These are phyloP conservation scores for Octonoba sinensis DNA, from an alignment of 2,888 invertebrate genomes.

Conservation along the genomic window DNA sequence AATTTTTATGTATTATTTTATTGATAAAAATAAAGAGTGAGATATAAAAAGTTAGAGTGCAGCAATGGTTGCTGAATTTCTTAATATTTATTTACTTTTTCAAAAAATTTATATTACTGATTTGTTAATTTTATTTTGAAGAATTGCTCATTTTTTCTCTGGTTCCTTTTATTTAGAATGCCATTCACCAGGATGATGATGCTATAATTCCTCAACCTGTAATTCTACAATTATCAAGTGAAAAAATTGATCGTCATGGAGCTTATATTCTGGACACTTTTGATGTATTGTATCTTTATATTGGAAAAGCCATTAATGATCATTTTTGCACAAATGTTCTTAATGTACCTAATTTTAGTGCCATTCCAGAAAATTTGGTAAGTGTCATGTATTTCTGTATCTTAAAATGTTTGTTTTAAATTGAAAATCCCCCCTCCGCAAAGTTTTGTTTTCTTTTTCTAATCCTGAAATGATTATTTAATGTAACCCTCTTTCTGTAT, in stretches of 20 bases:
- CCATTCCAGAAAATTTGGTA: constrained; percentile 79
- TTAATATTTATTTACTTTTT: no score
- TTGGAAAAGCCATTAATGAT: constrained; percentile 83
- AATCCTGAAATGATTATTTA: no score
- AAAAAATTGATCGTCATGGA: constrained; percentile 81
- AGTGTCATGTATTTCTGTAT: not conserved
- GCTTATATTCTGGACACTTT: constrained; percentile 93
- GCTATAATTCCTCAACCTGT: constrained; percentile 76
- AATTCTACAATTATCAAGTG: constrained; percentile 85
- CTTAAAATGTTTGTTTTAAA: not conserved
- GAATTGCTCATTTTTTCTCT: not conserved
- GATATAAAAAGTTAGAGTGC: no score
- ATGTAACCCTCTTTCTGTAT: no score
- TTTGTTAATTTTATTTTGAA: not conserved
- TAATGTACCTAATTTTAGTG: constrained; percentile 80
- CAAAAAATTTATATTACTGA: not conserved
- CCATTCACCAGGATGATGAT: constrained; percentile 69
- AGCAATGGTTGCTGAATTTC: no score
- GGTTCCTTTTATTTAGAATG: constrained; percentile 68
- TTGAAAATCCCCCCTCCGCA: no score
- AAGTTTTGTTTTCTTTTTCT: no score
- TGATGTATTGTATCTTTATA: constrained; percentile 83
- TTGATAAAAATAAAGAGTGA: no score
- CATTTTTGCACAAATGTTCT: constrained; percentile 83
- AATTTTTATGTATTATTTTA: no score